phyloP scores from a whole-genome alignment of 2,113 vertebrate genomes.

The Cettia cetti region DNA sequence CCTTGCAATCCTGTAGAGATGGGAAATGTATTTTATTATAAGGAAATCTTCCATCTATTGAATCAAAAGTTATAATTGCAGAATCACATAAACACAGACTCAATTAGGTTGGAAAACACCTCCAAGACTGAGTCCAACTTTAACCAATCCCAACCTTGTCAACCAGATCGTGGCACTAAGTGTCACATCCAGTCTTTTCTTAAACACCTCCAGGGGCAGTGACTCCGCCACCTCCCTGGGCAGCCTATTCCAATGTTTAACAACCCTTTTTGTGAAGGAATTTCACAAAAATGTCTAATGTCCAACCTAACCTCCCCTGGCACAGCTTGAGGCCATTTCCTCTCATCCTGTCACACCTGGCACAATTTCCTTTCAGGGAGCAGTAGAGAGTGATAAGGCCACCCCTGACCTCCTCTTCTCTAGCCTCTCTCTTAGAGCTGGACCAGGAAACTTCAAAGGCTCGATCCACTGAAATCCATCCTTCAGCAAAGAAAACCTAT shows the following conservation, averaged over 20 bases:
- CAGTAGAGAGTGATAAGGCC: too few species aligned
- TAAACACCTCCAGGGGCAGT: fast-evolving
- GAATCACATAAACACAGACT: neutral
- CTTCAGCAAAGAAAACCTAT: neutral
- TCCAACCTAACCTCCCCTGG: neutral
- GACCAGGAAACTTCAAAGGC: neutral
- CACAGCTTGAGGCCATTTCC: neutral
- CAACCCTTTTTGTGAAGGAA: neutral
- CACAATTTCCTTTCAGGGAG: neutral
- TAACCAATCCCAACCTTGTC: neutral
- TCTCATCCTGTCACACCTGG: neutral
- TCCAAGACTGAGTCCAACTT: neutral
- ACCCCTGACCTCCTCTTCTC: neutral
- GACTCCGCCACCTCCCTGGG: neutral
- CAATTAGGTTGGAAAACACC: neutral
- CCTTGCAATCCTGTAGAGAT: neutral
- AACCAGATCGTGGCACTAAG: too few species aligned
- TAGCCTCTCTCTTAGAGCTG: neutral
- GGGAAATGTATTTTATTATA: neutral
- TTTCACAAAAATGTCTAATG: neutral
- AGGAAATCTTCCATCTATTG: neutral
- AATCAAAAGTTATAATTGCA: neutral
- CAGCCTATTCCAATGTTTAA: neutral
- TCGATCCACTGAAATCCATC: neutral
- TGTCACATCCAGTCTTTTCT: neutral